Evolutionary conservation across 1,140 invertebrate genomes (phyloP), one percentile per base, ranked within the genome.

Genomic region (Meteorus sp.): DNA sequence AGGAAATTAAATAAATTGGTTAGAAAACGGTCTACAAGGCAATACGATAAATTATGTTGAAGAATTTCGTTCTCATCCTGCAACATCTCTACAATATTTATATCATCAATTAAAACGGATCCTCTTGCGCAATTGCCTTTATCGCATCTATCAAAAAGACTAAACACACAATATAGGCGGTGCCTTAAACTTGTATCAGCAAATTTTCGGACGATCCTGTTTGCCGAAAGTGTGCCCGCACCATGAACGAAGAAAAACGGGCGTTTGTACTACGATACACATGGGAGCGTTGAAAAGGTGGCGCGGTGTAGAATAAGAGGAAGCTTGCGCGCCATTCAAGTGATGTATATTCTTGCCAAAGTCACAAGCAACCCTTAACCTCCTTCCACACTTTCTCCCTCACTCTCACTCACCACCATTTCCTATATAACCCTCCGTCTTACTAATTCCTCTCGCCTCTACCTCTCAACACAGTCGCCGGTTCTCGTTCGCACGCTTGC

Each of bases 321-420:
- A 55, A 60, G 57, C 55, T n/a, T n/a, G n/a, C n/a, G n/a, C 47
- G 51, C 50, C 56, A 50, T 66, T 62, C 61, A 39, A 59, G 61
- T 67, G 65, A 67, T 67, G 64, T 65, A 67, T 67, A 64, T 65
- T 58, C 59, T 61, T 50, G 56, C 63, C 53, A 57, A 63, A 48
- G 51, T 52, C 44, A 35, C 45, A 19, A 59, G 56, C 51, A 56
- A 43, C 39, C 55, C 37, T 55, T 58, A 57, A 44, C 54, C 52
- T 13, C 19, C 48, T 35, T 41, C 20, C 29, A 11, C 6, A 50
- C 19, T 29, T 33, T 31, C 13, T 3, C 4, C 8, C 13, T 39
- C n/a, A 1, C 2, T 52, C 23, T 29, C 23, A 29, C 19, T 52
- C 23, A 47, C 41, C 11, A 50, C 31, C 39, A 48, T 15, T 45